Percentiles rank a stretch among this genome's conserved stretches.
phyloP scores from a whole-genome alignment of 1,140 invertebrate genomes.

The Drosophila gunungcola region DNA sequence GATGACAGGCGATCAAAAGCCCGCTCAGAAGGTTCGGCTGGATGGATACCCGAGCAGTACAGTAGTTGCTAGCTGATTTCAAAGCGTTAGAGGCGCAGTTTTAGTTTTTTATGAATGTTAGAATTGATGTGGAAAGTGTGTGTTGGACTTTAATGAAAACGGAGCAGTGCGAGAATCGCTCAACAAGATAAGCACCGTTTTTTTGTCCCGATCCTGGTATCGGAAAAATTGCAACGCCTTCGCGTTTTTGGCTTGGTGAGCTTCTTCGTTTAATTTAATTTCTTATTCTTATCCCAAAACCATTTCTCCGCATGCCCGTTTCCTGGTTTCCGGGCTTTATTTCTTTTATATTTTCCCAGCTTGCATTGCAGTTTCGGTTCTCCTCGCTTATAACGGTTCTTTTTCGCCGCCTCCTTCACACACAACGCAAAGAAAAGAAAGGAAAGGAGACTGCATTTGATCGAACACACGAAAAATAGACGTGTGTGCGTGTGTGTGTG shows the following conservation, averaged over 20 bases:
- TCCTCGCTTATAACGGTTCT: constrained; percentile 54
- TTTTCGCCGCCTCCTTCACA: constrained; percentile 19
- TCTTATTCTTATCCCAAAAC: no score
- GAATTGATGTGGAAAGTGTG: constrained; percentile 65
- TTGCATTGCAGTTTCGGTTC: constrained; percentile 23
- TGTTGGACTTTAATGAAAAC: constrained; percentile 43
- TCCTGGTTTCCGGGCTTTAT: constrained; percentile 7
- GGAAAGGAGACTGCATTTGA: constrained; percentile 15
- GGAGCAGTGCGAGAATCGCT: constrained; percentile 64
- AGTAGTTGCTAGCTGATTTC: constrained; percentile 11
- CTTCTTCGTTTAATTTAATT: not conserved
- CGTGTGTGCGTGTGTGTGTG: constrained; percentile 19
- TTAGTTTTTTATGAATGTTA: constrained; percentile 64
- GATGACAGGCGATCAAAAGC: not conserved
- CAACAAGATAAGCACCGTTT: constrained; percentile 69
- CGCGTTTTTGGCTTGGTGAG: constrained; percentile 9
- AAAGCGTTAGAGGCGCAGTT: constrained; percentile 25
- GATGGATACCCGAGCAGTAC: not conserved
- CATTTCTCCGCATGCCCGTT: not conserved
- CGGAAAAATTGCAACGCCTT: constrained; percentile 4
- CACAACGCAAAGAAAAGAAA: constrained; percentile 14
- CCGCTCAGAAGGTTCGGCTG: not conserved
- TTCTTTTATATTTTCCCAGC: constrained; percentile 11
- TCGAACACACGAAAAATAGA: constrained; percentile 17
- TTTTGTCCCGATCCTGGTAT: constrained; percentile 4